Conservation (phyloP, 2,113 vertebrate genomes). For the Poeciliopsis prolifica region DNA sequence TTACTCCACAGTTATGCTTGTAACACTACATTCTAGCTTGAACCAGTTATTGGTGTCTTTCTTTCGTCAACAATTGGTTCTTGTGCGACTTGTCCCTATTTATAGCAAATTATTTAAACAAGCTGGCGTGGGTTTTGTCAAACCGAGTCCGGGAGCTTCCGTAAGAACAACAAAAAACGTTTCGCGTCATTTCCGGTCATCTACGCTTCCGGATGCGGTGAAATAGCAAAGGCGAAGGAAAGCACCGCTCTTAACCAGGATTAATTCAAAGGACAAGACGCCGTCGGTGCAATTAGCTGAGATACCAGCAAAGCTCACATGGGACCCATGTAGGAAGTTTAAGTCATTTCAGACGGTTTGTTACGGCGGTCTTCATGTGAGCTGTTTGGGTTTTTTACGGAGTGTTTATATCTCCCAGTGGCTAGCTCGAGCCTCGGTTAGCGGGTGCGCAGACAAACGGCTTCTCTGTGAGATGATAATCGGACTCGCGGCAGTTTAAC, state of each 20-base stretch:
- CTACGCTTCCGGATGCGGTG: conserved; percentile 75
- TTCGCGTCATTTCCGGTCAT: conserved; percentile 63
- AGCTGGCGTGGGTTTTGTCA: neutral
- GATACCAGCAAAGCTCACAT: neutral
- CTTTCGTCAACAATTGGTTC: too few relatives aligned
- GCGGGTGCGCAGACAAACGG: conserved; percentile 33
- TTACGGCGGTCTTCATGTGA: neutral
- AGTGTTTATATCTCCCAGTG: conserved; percentile 48
- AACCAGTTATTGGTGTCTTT: too few relatives aligned
- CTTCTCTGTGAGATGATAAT: conserved; percentile 14
- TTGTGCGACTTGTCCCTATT: too few relatives aligned
- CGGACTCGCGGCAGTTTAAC: neutral
- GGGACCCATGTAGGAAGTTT: neutral
- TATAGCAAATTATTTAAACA: neutral
- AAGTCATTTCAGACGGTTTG: neutral
- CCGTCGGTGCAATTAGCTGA: conserved; percentile 9
- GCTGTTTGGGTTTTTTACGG: neutral
- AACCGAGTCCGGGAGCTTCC: neutral
- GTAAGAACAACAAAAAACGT: neutral
- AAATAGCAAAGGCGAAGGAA: conserved; percentile 54
- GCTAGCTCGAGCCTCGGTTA: conserved; percentile 66
- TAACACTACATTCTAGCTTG: too few relatives aligned
- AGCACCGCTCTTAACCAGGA: conserved; percentile 57
- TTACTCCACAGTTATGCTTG: too few relatives aligned
- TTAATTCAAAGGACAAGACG: conserved; percentile 53